A percentile compares a stretch with the other conserved stretches of the same genome.
These are phyloP conservation scores for Charina bottae DNA, from an alignment of 2,113 vertebrate genomes.

Conservation along the genomic window DNA sequence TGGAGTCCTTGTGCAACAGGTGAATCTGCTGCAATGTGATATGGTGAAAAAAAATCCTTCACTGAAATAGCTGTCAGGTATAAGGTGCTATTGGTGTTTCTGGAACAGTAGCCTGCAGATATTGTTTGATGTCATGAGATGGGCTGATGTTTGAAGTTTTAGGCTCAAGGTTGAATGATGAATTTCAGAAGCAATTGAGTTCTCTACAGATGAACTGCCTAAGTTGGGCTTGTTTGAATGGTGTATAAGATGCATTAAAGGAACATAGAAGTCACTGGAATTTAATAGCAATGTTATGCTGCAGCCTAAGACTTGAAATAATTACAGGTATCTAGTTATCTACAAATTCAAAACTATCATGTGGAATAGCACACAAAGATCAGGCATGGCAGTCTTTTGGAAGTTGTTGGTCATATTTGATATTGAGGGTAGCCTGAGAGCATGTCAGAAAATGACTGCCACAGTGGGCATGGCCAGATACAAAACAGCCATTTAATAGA, in stretches of 20 bases:
- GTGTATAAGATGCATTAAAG: not conserved
- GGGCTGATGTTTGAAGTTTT: not conserved
- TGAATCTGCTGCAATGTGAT: slow-evolving; percentile 10
- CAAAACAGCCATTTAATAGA: not conserved
- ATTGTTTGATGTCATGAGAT: not conserved
- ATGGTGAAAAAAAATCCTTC: not conserved
- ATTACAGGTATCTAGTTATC: not conserved
- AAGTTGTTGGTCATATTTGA: not conserved
- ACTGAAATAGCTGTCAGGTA: slow-evolving; percentile 1
- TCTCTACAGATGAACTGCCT: not conserved
- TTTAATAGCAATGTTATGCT: not conserved
- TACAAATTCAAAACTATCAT: not conserved
- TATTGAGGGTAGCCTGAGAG: not conserved
- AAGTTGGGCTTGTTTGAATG: not conserved
- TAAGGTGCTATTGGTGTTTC: not conserved
- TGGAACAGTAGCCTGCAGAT: slow-evolving; percentile 6
- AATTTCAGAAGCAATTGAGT: not conserved
- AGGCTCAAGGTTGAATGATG: not conserved
- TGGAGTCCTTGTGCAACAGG: not conserved
- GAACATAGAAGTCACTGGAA: not conserved
- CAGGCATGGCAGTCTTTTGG: not conserved
- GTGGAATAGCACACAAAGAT: not conserved
- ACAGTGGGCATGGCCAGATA: not conserved
- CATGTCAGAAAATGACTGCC: not conserved
- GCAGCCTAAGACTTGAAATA: not conserved